Percentiles rank a stretch among this genome's conserved stretches.
Conservation (phyloP, 2,888 invertebrate genomes). For the Eurois occulta region DNA sequence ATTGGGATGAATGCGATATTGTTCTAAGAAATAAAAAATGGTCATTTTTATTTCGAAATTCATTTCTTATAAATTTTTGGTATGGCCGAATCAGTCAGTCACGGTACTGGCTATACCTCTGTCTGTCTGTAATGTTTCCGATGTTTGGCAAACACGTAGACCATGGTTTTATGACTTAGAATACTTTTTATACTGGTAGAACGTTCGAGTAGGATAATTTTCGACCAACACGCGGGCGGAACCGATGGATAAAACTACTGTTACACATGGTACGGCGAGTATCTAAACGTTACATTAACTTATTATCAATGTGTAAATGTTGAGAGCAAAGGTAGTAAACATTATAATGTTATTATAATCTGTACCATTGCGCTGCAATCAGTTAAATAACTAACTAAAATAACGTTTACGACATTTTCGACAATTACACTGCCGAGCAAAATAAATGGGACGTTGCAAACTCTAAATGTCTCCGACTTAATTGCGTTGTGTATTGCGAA, state of each 20-base stretch:
- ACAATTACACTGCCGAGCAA: slow-evolving; percentile 60
- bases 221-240: background rate
- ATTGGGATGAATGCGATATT: background rate
- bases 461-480: slow-evolving; percentile 63
- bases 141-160: background rate
- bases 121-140: background rate
- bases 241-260: background rate
- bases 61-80: background rate
- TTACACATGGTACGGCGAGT: background rate
- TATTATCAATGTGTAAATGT: background rate
- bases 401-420: slow-evolving; percentile 55
- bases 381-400: slow-evolving; percentile 51
- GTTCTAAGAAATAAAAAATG: slow-evolving; percentile 8
- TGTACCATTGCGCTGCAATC: slow-evolving; percentile 37
- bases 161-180: background rate
- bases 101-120: background rate
- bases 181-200: background rate
- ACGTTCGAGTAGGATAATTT: background rate
- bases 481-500: slow-evolving; percentile 59
- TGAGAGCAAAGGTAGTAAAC: background rate
- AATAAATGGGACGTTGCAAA: slow-evolving; percentile 62
- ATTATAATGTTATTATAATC: slow-evolving; percentile 47
- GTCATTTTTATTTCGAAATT: slow-evolving; percentile 5
- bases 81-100: background rate
- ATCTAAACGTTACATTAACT: slow-evolving; percentile 2